phyloP scores from a whole-genome alignment of 2,113 vertebrate species.

The Pteronura brasiliensis region DNA sequence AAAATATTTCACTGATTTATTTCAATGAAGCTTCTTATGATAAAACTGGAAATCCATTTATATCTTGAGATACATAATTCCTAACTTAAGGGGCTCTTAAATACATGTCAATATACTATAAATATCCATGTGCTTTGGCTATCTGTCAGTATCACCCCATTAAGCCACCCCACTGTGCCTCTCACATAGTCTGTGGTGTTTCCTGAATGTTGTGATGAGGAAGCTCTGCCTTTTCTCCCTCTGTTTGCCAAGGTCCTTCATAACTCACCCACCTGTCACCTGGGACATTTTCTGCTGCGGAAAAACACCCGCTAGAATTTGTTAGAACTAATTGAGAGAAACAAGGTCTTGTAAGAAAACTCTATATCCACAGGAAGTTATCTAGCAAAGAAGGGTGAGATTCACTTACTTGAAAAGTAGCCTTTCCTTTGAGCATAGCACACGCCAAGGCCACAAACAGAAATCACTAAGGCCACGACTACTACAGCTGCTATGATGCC shows the following conservation, averaged over 20 bases:
- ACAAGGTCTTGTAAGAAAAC: neutral
- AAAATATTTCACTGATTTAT: slow-evolving; percentile 18
- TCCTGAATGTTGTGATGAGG: neutral
- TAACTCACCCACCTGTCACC: neutral
- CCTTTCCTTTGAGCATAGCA: slow-evolving; percentile 90
- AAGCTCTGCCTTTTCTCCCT: neutral
- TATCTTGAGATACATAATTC: neutral
- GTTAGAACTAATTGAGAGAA: neutral
- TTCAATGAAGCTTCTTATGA: neutral
- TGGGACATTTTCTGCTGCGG: neutral
- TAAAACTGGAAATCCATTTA: slow-evolving; percentile 19
- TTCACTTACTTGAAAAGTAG: slow-evolving; percentile 83
- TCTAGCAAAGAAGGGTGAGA: neutral
- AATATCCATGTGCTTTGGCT: neutral
- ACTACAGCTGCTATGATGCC: slow-evolving; percentile 87
- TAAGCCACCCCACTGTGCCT: neutral
- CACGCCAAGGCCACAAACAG: slow-evolving; percentile 89
- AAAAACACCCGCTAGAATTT: neutral
- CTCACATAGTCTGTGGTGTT: neutral
- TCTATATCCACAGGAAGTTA: neutral
- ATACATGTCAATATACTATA: neutral
- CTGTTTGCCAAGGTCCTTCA: neutral
- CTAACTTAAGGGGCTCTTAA: neutral
- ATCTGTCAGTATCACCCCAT: neutral
- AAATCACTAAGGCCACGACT: slow-evolving; percentile 82